A percentile compares a stretch with the other conserved stretches of the same genome.
phyloP scores from a whole-genome alignment of 2,888 invertebrate species.

The Agrotis puta region DNA sequence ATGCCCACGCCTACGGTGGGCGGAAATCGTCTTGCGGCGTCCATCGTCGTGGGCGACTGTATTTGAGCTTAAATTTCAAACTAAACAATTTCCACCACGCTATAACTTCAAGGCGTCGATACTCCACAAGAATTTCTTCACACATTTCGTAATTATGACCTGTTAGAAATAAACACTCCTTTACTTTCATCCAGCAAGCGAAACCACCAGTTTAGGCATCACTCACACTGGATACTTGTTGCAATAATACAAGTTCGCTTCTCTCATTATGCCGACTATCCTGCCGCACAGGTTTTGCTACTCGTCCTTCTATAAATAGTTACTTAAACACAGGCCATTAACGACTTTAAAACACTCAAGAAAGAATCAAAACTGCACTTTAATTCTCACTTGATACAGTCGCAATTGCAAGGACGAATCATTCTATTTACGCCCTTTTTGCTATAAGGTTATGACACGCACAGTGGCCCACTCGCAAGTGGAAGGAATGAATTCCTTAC shows the following conservation, averaged over 20 bases:
- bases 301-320: slow-evolving; percentile 87
- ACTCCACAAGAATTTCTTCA: not conserved
- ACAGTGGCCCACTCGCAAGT: slow-evolving; percentile 85
- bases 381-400: slow-evolving; percentile 52
- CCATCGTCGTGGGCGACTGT: no score
- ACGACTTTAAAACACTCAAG: slow-evolving; percentile 51
- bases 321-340: slow-evolving; percentile 60
- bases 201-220: slow-evolving; percentile 63
- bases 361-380: slow-evolving; percentile 61
- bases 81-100: not conserved
- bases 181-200: slow-evolving; percentile 15
- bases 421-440: slow-evolving; percentile 57
- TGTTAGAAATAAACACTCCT: slow-evolving; percentile 7
- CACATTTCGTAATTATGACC: not conserved
- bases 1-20: no score
- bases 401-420: slow-evolving; percentile 52
- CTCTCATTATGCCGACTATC: slow-evolving; percentile 82
- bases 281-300: slow-evolving; percentile 86
- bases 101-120: not conserved
- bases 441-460: slow-evolving; percentile 55
- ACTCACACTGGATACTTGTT: slow-evolving; percentile 74
- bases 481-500: slow-evolving; percentile 84
- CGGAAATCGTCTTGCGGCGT: no score
- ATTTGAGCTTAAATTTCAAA: not conserved
- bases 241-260: slow-evolving; percentile 79